Base-by-base conservation (phyloP, 2,888 invertebrate genomes). In the Apotomis turbidana region DNA sequence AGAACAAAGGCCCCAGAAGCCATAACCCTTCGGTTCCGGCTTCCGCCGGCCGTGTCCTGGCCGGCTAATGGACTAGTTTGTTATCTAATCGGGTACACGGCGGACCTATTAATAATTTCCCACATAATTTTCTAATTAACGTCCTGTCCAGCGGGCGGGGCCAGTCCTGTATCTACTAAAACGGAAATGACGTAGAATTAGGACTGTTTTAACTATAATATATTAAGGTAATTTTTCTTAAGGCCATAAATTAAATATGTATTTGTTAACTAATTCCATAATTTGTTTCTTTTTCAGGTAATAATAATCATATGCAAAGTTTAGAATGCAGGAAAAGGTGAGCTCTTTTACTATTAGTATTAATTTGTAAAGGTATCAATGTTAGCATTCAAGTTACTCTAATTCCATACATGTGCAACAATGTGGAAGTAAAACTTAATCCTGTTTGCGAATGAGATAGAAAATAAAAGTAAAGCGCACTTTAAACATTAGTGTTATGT, bases 111-210 rank as follows among this genome's bases (percentile, higher is more conserved):
- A 91, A 91, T 91, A 91, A 91, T 91, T 92, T 91, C 90, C 87
- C 88, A 90, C 90, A 90, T 90, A 88, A 90, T 91, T 91, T 91
- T 90, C 89, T 91, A 91, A 91, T 91, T 91, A 92, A 88, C 90
- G 90, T 90, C 90, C 89, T 88, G 89, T 87, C 85, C 82, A 80
- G 79, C 78, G 83, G 82, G 79, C 80, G 81, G 80, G 80, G 84
- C 79, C 83, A 83, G 66, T 46, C 71, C 78, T 84, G 84, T 82
- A 83, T 84, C 85, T 80, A 84, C 83, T 80, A 83, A 87, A 88
- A 85, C 88, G 88, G 89, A 89, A 87, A 88, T 87, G 87, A 87
- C 83, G 79, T 79, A 81, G 82, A 82, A 84, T 86, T 85, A 82
- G 85, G 83, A 81, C 84, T 74, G 74, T 62, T 61, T 58, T 75